Percentiles rank a stretch among this genome's conserved stretches.
Conservation (phyloP, 2,888 invertebrate genomes). For the Drosophila picticornis region DNA sequence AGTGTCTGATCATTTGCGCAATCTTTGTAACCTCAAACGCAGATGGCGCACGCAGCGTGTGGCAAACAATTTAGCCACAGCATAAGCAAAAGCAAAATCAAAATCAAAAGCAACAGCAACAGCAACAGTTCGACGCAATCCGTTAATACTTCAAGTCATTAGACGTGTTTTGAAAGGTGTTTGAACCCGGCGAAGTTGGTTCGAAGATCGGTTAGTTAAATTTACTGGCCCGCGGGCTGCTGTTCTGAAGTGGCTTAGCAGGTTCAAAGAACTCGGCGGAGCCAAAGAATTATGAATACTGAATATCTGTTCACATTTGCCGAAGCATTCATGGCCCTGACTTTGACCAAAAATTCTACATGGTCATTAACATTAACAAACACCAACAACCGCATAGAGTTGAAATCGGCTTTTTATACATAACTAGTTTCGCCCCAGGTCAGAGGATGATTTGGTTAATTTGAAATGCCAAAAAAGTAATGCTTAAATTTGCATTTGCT, state of each 20-base stretch:
- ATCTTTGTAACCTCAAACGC: conserved; percentile 33
- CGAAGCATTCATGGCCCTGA: conserved; percentile 44
- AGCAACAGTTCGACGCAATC: conserved; percentile 45
- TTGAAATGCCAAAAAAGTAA: conserved; percentile 55
- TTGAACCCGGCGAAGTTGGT: conserved; percentile 62
- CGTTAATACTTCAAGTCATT: conserved; percentile 67
- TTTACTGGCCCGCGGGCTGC: conserved; percentile 47
- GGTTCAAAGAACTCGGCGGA: conserved; percentile 61
- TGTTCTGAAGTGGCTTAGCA: conserved; percentile 44
- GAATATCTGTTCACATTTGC: conserved; percentile 19
- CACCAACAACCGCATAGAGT: conserved; percentile 4
- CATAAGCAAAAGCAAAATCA: not conserved
- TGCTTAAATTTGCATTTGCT: conserved; percentile 42
- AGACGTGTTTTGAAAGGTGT: conserved; percentile 75
- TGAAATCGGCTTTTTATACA: conserved; percentile 29
- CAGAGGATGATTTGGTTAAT: conserved; percentile 69
- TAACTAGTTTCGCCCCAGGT: conserved; percentile 71
- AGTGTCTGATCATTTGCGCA: conserved; percentile 36
- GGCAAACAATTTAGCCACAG: conserved; percentile 29
- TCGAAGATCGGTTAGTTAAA: conserved; percentile 18
- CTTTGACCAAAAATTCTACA: conserved; percentile 48
- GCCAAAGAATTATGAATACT: conserved; percentile 41
- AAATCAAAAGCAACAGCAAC: not conserved
- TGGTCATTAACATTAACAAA: conserved; percentile 50
- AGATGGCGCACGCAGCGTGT: conserved; percentile 45